phyloP scores from a whole-genome alignment of 2,888 invertebrate species.

The Chrysomela aeneicollis region DNA sequence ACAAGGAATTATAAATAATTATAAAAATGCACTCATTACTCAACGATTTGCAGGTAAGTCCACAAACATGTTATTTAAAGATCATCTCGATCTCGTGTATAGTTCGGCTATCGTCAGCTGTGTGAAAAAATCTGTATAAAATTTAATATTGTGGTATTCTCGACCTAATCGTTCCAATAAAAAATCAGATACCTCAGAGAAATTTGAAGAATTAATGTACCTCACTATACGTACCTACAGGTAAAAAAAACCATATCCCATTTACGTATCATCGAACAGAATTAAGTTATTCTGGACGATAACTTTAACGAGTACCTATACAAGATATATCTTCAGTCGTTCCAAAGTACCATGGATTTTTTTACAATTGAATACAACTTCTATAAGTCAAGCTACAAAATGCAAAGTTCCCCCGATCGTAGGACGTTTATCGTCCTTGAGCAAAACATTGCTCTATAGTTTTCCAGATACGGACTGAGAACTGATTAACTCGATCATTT shows the following conservation, averaged over 20 bases:
- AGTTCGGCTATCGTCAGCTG: background rate
- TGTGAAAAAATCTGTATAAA: background rate
- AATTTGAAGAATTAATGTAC: no score
- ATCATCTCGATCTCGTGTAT: background rate
- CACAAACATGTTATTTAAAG: no score
- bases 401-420: slow-evolving; percentile 1
- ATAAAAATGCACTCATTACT: no score
- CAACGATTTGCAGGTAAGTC: no score
- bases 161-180: no score
- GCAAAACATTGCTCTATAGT: background rate
- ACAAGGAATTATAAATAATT: no score
- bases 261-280: background rate
- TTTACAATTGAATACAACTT: background rate
- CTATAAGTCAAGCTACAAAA: background rate
- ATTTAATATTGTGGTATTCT: background rate
- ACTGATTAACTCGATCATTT: no score
- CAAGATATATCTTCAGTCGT: background rate
- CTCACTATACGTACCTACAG: no score
- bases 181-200: no score
- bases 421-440: slow-evolving; percentile 17
- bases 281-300: background rate
- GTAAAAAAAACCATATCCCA: no score
- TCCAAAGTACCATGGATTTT: background rate
- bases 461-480: background rate
- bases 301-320: background rate